Evolutionary conservation across 2,888 invertebrate species (phyloP), one percentile per base, ranked within the genome.

Genomic region (Nesidiocoris tenuis): DNA sequence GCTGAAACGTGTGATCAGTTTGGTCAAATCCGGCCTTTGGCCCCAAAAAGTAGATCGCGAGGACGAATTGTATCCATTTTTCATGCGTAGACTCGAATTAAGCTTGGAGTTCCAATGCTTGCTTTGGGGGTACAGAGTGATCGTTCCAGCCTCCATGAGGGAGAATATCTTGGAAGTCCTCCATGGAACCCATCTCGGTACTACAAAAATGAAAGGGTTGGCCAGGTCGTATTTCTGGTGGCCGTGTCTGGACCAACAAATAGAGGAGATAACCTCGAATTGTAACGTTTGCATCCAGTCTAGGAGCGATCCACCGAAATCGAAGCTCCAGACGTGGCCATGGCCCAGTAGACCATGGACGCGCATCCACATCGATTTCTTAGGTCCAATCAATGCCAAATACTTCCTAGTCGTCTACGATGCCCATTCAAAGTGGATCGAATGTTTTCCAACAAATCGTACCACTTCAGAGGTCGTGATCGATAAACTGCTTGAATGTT

Each of bases 171-270:
- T 77, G 5, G 12, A 75, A 24, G 24, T 19, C 55, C 18, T 78
- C 2, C 77, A 78, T 7, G n/a, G 16, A 12, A 71, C 63, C 0
- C 80, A 81, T 67, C 55, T 79, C 16, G 79, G 79, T 12, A 54
- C 19, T 5, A 55, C 1, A 1, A 67, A 67, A 22, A 55, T 67
- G 67, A 67, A 67, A 19, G 19, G 55, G 2, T 9, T 67, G 18
- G 55, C 67, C 1, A n/a, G 67, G 1, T 67, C 67, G 1, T 67
- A 19, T 17, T 67, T 54, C 23, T 67, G 67, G 67, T 67, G 67
- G 67, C 67, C 67, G 0, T 9, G 54, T 1, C 55, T 67, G 2
- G 67, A 67, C 12, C 18, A 54, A 19, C 3, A 55, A 3, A 67
- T 67, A 17, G 56, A 54, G 18, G 2, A 54, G 18, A 21, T 66